Base-by-base conservation (phyloP, 2,888 invertebrate genomes). In the Trisateles emortualis region DNA sequence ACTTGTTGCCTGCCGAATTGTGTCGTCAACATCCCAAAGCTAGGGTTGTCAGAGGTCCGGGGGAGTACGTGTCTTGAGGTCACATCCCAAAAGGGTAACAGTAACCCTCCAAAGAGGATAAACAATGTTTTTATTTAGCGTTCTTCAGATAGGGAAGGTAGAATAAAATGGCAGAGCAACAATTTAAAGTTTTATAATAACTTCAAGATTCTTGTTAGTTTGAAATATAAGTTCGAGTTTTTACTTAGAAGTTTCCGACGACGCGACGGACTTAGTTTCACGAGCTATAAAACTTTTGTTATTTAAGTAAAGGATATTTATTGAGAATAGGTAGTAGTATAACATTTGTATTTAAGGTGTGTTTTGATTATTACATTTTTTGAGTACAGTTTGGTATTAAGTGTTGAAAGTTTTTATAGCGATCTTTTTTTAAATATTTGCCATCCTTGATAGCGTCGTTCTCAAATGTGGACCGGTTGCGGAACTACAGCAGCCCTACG, bases 1-100 rank as follows among this genome's bases (percentile, higher is more conserved):
- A 72, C 72, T 72, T 72, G 72, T 72, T 72, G 73, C 72, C 71
- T 57, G 35, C 47, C 57, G 61, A 64, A 69, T 67, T 68, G 66
- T 69, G 72, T 72, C 70, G 69, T 71, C 67, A 67, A 56, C 53
- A 56, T 64, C 58, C 59, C 64, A 51, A 26, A 35, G 52, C 40
- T 64, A 72, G 71, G 70, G 70, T 63, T 70, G 72, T 11, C 68
- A 53, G 43, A 44, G 53, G 51, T 56, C 53, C 48, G 53, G 48
- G 33, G 5, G 19, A 17, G 42, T 26, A 6, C 14, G 33, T 50
- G 47, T 45, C 42, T 38, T 50, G 29, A 36, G 19, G 13, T 42
- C 43, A 38, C 3, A 36, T 35, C 14, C 22, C n/a, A 19, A 36
- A 29, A 26, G 45, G 36, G n/a, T 13, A 17, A 14, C 9, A 29